These are phyloP conservation scores for Mesorhabditis belari DNA, from an alignment of 2,888 invertebrate species.

Conservation along the genomic window DNA sequence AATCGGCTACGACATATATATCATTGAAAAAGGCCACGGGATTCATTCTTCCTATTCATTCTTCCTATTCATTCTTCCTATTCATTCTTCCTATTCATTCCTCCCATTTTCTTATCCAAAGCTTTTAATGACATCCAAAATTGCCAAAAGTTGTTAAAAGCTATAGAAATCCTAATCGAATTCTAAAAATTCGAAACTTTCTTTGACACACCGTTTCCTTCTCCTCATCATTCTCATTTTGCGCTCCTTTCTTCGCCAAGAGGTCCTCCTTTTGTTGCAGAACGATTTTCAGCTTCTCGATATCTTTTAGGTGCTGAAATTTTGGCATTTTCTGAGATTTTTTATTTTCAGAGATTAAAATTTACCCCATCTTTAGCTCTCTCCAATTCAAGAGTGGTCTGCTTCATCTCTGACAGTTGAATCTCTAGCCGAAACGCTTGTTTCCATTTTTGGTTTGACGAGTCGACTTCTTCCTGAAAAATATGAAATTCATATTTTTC, in stretches of 20 bases:
- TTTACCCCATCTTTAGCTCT: not conserved
- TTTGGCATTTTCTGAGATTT: not conserved
- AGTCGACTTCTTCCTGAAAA: not conserved
- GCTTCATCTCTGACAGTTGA: not conserved
- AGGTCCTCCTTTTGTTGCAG: conserved; percentile 26
- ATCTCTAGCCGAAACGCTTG: not conserved
- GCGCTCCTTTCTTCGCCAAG: conserved; percentile 14
- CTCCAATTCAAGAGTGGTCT: not conserved
- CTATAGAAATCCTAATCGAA: too few species aligned
- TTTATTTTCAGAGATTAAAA: not conserved
- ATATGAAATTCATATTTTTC: not conserved
- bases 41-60: too few species aligned
- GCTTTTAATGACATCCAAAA: too few species aligned
- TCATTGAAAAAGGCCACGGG: too few species aligned
- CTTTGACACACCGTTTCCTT: conserved; percentile 21
- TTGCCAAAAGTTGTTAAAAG: too few species aligned
- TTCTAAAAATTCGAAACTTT: conserved; percentile 1
- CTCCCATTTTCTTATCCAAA: too few species aligned
- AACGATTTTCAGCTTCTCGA: conserved; percentile 19
- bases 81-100: too few species aligned
- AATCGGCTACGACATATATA: too few species aligned
- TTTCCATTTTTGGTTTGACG: not conserved
- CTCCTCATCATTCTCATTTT: conserved; percentile 4
- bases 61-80: too few species aligned
- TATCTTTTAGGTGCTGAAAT: conserved; percentile 11